Conservation (phyloP, 92 coral and sea anemone genomes). For the Parazoanthus atlanticus region DNA sequence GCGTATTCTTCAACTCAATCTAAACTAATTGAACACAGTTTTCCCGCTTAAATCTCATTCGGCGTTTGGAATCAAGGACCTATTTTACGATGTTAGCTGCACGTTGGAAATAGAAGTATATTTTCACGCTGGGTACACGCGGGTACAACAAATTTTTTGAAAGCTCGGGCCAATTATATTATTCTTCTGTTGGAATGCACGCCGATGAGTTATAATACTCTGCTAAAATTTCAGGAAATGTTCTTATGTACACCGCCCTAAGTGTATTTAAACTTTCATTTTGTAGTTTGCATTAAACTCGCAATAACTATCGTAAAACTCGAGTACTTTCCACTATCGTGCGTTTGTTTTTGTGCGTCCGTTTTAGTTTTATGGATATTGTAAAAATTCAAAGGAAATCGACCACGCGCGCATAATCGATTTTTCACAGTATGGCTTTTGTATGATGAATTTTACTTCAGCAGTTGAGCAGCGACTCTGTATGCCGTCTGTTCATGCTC, state of each 20-base stretch:
- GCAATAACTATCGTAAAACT: background rate
- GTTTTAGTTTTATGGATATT: background rate
- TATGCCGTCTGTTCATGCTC: background rate
- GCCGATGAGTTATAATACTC: slow-evolving; percentile 7
- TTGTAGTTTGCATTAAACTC: background rate
- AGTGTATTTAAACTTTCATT: background rate
- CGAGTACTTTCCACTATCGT: background rate
- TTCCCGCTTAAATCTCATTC: background rate
- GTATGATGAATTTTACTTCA: slow-evolving; percentile 20
- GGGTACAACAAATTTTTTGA: background rate
- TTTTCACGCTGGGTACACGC: slow-evolving; percentile 32
- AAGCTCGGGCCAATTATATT: background rate
- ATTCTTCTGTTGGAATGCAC: slow-evolving; percentile 43
- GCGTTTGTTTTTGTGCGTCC: background rate
- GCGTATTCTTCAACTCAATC: background rate
- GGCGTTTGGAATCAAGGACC: background rate
- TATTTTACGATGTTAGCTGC: background rate
- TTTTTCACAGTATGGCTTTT: slow-evolving; percentile 28
- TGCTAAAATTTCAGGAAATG: slow-evolving; percentile 47
- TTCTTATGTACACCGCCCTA: slow-evolving; percentile 41
- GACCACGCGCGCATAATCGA: slow-evolving; percentile 28
- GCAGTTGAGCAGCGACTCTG: background rate
- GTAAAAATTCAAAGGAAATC: slow-evolving; percentile 23
- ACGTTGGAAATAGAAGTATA: background rate
- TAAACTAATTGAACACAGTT: background rate